Conservation (phyloP, 1,140 invertebrate genomes). For the Pomacea maculata region DNA sequence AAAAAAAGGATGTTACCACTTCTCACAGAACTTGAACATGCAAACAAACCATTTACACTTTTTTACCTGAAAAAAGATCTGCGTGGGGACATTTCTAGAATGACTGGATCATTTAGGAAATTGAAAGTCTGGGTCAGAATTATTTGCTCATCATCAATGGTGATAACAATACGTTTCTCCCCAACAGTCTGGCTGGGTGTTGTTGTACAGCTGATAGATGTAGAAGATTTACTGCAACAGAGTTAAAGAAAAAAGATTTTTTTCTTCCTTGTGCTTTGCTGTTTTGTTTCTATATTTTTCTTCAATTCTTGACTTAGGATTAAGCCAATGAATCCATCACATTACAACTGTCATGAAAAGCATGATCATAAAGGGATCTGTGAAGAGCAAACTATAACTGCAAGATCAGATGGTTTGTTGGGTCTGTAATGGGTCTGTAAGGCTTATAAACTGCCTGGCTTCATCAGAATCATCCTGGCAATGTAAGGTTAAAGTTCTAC, state of each 20-base stretch:
- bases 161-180: neutral
- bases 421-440: neutral
- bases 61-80: constrained; percentile 32
- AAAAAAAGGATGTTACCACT: too few relatives aligned
- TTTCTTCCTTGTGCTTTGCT: neutral
- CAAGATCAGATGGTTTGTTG: neutral
- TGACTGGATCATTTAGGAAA: constrained; percentile 31
- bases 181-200: neutral
- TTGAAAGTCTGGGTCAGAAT: constrained; percentile 1
- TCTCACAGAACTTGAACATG: neutral
- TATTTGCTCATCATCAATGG: constrained; percentile 13
- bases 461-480: too few relatives aligned
- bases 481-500: too few relatives aligned
- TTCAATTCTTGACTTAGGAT: neutral
- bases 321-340: neutral
- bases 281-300: neutral
- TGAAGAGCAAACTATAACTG: neutral
- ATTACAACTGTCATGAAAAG: neutral
- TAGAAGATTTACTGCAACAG: neutral
- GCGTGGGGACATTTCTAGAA: constrained; percentile 20
- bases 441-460: too few relatives aligned
- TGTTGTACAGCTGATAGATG: constrained; percentile 9
- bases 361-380: neutral
- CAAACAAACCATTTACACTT: neutral
- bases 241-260: neutral